Evolutionary conservation across 2,113 vertebrate genomes (phyloP), one percentile per base, ranked within the genome.

Genomic region (Lepidothrix coronata): DNA sequence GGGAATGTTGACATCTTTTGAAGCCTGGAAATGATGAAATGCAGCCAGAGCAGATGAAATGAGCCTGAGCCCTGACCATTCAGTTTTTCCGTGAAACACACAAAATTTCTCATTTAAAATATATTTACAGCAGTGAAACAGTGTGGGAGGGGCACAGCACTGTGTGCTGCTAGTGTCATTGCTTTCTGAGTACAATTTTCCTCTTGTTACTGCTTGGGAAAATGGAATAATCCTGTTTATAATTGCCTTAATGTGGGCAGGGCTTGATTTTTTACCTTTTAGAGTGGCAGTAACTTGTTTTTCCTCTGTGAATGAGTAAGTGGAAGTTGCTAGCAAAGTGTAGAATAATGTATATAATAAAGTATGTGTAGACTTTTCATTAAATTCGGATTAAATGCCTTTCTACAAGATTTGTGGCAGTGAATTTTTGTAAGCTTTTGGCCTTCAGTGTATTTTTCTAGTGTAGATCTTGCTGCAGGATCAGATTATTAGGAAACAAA

Each of bases 161-260:
- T 1, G 8, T 12, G 1, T 15, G 17, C 39, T 59, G 41, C 7
- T 17, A 1, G 4, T 4, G 16, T 8, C 8, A 48, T 27, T 7
- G 1, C 14, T 27, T 55, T 27, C 31, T 33, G 14, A 44, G 44
- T n/a, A 31, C 0, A 0, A 5, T 72, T 92, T 76, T 76, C 31
- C 46, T 71, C 31, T 1, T 6, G 17, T 71, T 35, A 1, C 28
- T 89, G 11, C 30, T 6, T 35, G 46, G 80, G 13, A 46, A 55
- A 61, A n/a, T 12, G 14, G 16, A 23, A 20, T 58, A 49, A 62
- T 9, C 15, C 33, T 27, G 41, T 28, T 67, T 39, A 15, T 15
- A 28, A 14, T 18, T 41, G 25, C 33, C 61, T n/a, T 57, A 28
- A 16, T 3, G 12, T 24, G 12, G 12, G 18, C 37, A 27, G 30